Base-by-base conservation (phyloP, 2,113 vertebrate genomes). In the Grammomys dolichurus region DNA sequence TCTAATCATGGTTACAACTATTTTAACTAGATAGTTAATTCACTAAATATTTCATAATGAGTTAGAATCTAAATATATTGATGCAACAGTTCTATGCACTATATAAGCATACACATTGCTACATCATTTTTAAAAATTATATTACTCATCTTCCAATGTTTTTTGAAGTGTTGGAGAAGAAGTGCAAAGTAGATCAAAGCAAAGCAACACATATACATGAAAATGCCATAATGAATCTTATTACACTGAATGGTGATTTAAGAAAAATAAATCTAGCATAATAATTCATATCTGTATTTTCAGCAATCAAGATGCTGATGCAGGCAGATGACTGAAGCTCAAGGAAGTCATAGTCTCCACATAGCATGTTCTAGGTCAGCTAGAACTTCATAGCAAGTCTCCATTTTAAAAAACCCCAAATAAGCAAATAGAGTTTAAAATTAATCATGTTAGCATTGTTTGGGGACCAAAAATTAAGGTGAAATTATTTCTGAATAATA, bases 11-110 rank as follows among this genome's bases (percentile, higher is more conserved):
- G 10, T 7, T 65, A 75, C 31, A 88, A 90, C 33, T 90, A 48
- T 87, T 85, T 90, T 90, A 87, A 63, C 48, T 94, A 19, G 14
- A 85, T 91, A 31, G 56, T 89, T 93, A 91, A 73, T 26, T 6
- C 13, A 92, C 28, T 82, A 69, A 90, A 76, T 84, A 76, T 20
- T 46, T 46, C 76, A 26, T 20, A 86, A n/a, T 46, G 40, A 90
- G 80, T 58, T 85, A 87, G 36, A 76, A 22, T 80, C 20, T 17
- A 93, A 82, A 93, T 89, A 89, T 58, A 93, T 67, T 24, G 17
- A 54, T 65, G 0, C n/a, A 46, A 92, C 26, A 6, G 10, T 72
- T 78, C 56, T 73, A 54, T 93, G 22, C 0, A 84, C 26, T 56
- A 84, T 58, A 75, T 85, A 84, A 94, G 65, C 19, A 69, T 67